phyloP scores from a whole-genome alignment of 2,797 vertebrate species.

The Tangara arthus region DNA sequence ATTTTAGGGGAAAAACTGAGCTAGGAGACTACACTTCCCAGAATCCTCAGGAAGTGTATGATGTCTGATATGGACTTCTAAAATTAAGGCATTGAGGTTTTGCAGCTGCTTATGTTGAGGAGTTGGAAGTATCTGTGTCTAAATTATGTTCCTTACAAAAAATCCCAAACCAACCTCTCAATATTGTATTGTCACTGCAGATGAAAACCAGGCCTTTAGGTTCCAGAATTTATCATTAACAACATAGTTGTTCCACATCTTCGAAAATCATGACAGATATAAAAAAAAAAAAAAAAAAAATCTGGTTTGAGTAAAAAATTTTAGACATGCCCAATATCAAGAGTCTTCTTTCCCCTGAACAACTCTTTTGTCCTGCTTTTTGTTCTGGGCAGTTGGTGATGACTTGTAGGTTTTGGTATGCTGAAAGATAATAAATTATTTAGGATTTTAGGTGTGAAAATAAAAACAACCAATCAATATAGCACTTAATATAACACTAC shows the following conservation, averaged over 20 bases:
- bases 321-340: background rate
- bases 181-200: background rate
- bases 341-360: background rate
- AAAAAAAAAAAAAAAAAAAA: background rate
- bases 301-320: background rate
- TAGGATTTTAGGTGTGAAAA: background rate
- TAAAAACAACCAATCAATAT: background rate
- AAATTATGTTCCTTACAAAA: background rate
- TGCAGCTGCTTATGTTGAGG: background rate
- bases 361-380: background rate
- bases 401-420: background rate
- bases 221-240: background rate
- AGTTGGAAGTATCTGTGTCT: background rate
- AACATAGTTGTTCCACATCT: background rate
- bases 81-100: background rate
- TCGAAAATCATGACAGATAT: background rate
- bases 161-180: background rate
- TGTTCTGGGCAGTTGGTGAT: background rate
- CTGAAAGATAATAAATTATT: background rate
- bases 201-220: background rate
- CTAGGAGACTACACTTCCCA: slow-evolving; percentile 14
- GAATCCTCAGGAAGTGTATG: background rate
- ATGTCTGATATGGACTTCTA: background rate
- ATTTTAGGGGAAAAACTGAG: background rate
- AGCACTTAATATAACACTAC: background rate